Base-by-base conservation (phyloP, 1,140 invertebrate genomes). In the Pachypeltis micranthus region DNA sequence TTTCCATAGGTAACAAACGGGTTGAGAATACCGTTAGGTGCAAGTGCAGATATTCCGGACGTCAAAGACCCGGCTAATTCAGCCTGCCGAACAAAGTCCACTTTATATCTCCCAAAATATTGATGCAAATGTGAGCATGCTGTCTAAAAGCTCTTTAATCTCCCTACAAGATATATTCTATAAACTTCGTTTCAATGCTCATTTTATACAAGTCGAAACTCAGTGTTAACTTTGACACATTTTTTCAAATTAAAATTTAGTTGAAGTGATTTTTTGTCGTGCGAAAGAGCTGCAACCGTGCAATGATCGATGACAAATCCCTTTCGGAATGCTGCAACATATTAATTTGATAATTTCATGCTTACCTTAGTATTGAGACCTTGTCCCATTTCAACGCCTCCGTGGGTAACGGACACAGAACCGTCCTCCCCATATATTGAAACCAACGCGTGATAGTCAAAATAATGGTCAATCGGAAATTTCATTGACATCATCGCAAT, bases 351-450 rank as follows among this genome's bases (percentile, higher is more conserved):
- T 14, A 3, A 51, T 51, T 31, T 4, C 16, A 31, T 59, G 27
- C 29, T 59, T 57, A 84, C 80, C 84, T 96, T 97, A 0, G 91
- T 97, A 70, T 96, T 89, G 0, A 97, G 74, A 1, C 94, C 94
- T 77, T 97, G 94, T 0, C 94, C 94, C 85, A 97, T 96, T 80
- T 98, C 94, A 24, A 87, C 86, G 16, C 93, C 93, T 44, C 90
- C 91, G 72, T 96, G 92, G 27, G 83, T 83, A 12, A 98, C 69
- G 1, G 96, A 76, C 2, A 97, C 90, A 0, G 93, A 93, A 0
- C 94, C 94, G 78, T 98, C 90, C 1, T 74, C 93, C 0, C 75
- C 79, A 70, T 96, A 97, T 23, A 97, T 80, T 21, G 91, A 82
- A n/a, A 97, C 78, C 23, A 96, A 75, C 1, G 92, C 90, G 34